Percentiles rank a stretch among this genome's conserved stretches.
Conservation (phyloP, 2,113 vertebrate genomes). For the Crocuta crocuta region DNA sequence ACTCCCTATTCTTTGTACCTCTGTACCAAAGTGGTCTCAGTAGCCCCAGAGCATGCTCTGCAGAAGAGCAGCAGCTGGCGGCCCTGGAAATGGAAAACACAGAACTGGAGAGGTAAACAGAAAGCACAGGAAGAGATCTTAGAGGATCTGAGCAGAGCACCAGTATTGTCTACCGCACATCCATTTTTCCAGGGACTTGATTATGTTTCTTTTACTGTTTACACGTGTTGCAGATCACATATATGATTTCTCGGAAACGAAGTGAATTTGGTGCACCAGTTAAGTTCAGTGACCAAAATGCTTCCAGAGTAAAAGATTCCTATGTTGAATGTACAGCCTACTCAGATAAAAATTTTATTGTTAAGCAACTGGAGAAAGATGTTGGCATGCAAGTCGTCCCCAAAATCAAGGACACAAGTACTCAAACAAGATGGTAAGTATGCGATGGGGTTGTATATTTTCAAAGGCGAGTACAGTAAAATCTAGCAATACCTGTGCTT, state of each 20-base stretch:
- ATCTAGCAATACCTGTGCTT: neutral
- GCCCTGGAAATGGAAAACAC: rapidly evolving
- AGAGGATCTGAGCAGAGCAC: neutral
- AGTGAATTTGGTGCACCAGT: conserved; percentile 86
- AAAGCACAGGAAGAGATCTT: neutral
- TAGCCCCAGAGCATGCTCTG: neutral
- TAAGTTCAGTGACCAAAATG: conserved; percentile 88
- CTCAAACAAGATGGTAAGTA: conserved; percentile 93
- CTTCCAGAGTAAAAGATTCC: conserved; percentile 84
- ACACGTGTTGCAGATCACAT: conserved; percentile 87
- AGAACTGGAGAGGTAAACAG: neutral
- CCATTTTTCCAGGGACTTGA: neutral
- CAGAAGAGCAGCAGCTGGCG: neutral
- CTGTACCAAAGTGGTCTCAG: neutral
- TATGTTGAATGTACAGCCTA: conserved; percentile 90
- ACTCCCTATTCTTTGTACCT: neutral
- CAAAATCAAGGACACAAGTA: conserved; percentile 82
- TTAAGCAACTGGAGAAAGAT: conserved; percentile 90
- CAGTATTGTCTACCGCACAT: rapidly evolving
- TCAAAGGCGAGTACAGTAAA: neutral
- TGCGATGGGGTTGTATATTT: neutral
- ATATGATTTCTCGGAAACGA: conserved; percentile 87
- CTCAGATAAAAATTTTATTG: conserved; percentile 90
- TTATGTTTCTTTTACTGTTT: neutral
- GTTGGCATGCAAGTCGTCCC: conserved; percentile 86